These are phyloP conservation scores for Plebejus argus DNA, from an alignment of 2,888 invertebrate genomes.

Conservation along the genomic window DNA sequence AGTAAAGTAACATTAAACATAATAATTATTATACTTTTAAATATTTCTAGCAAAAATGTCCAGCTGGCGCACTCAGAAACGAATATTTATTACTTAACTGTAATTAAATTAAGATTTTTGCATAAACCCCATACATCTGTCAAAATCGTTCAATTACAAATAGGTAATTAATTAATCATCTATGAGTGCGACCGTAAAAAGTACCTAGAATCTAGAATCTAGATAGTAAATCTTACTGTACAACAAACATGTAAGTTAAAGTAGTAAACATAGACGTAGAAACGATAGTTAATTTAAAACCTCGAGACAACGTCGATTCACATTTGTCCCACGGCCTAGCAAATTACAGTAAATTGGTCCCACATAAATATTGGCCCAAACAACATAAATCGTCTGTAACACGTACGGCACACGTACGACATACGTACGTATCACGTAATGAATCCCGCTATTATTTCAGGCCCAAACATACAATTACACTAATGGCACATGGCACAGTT, in stretches of 20 bases:
- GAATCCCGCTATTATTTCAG: not conserved
- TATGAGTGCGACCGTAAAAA: too few species aligned
- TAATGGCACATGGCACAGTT: not conserved
- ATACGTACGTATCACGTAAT: not conserved
- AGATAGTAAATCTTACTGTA: not conserved
- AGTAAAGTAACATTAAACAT: too few species aligned
- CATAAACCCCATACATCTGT: too few species aligned
- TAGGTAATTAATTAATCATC: too few species aligned
- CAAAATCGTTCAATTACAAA: too few species aligned
- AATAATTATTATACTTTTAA: too few species aligned
- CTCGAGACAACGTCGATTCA: slow-evolving; percentile 9
- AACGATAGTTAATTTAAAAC: not conserved
- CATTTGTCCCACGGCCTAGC: slow-evolving; percentile 10
- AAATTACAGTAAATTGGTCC: slow-evolving; percentile 23
- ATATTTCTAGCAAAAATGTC: too few species aligned
- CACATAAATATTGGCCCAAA: slow-evolving; percentile 6
- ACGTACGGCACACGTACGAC: slow-evolving; percentile 2
- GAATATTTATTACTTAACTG: too few species aligned
- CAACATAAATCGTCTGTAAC: slow-evolving; percentile 25
- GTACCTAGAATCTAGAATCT: too few species aligned
- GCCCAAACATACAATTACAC: slow-evolving; percentile 4
- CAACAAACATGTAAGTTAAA: not conserved
- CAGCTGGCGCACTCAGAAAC: too few species aligned
- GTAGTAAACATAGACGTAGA: not conserved
- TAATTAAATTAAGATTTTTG: too few species aligned